A percentile compares a stretch with the other conserved stretches of the same genome.
phyloP scores from a whole-genome alignment of 2,113 vertebrate species.

The Aegithalos caudatus region DNA sequence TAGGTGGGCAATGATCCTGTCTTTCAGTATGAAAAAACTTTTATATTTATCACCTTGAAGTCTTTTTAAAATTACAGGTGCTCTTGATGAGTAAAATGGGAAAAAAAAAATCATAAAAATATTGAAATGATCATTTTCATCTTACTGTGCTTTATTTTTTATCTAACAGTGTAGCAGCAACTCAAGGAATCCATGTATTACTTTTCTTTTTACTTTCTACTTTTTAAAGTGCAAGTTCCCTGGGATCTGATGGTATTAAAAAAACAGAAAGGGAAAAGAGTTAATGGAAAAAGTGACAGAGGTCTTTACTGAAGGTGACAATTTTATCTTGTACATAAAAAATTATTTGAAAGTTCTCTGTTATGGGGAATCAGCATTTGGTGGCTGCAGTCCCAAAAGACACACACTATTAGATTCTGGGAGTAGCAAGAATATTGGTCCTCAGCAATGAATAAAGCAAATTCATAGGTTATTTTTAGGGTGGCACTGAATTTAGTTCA shows the following conservation, averaged over 20 bases:
- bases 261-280: neutral
- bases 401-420: neutral
- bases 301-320: neutral
- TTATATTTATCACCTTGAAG: neutral
- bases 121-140: neutral
- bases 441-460: neutral
- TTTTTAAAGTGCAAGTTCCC: neutral
- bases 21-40: neutral
- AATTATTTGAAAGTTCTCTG: neutral
- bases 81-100: neutral
- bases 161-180: neutral
- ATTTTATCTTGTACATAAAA: neutral
- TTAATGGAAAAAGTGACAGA: neutral
- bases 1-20: neutral
- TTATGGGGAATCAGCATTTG: neutral
- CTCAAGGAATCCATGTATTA: neutral
- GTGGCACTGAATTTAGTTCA: neutral
- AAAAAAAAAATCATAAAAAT: neutral
- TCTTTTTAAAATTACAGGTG: neutral
- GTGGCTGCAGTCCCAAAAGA: neutral
- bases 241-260: neutral
- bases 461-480: neutral
- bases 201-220: neutral
- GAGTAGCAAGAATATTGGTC: neutral
- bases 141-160: neutral